Base-by-base conservation (phyloP, 2,113 vertebrate genomes). In the Vulpes lagopus region DNA sequence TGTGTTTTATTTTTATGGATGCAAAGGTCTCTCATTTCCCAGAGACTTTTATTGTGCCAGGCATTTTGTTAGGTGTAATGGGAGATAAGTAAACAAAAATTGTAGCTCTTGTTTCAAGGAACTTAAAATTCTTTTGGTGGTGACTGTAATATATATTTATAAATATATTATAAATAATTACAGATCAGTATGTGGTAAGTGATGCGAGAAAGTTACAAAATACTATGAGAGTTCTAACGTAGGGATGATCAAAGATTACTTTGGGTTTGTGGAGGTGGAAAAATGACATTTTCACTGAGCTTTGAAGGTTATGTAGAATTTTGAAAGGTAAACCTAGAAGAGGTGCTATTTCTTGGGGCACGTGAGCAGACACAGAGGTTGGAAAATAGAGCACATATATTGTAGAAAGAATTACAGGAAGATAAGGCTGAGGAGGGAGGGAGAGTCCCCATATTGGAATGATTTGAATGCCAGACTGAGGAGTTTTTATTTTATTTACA, bases 121-220 rank as follows among this genome's bases (percentile, higher is more conserved):
- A 62, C 38, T 43, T 91, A 86, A 11, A 91, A 27, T 76, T 62
- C 38, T 92, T 81, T 89, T 94, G 8, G 25, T 92, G 30, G 59
- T 64, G 57, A 55, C 43, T 27, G 23, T 84, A 73, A 4, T 65
- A 53, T 49, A 38, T 82, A 59, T 25, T 88, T 81, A 60, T 62
- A 89, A 95, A 62, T 87, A 53, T 53, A 74, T 93, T 82, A 49
- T 76, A 76, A 16, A 76, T 76, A 73, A 76, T 95, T 83, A 32
- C 9, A 30, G 43, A 14, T 32, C 8, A 74, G 17, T 67, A 73
- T 97, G 51, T 91, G 49, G 11, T 79, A 76, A 76, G 15, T 91
- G 81, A 60, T 19, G 15, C 20, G 57, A 62, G 82, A 84, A 96
- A 79, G 32, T 93, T 80, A 73, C 55, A 80, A n/a, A 91, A 51